phyloP scores from a whole-genome alignment of 2,888 invertebrate species.

The Xestia xanthographa region DNA sequence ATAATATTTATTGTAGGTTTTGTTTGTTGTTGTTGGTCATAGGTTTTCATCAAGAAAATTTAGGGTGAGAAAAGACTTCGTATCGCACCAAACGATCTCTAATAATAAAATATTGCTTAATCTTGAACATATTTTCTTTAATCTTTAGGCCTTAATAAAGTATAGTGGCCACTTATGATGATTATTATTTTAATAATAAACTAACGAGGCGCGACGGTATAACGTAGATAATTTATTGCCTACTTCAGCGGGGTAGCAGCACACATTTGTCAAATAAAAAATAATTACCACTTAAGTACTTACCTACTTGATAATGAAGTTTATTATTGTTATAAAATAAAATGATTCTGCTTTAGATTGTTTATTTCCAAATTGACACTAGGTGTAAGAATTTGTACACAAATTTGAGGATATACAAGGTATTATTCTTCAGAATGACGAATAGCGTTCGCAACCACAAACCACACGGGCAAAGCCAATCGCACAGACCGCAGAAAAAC shows the following conservation, averaged over 20 bases:
- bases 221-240: slow-evolving; percentile 14
- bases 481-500: neutral
- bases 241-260: neutral
- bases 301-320: neutral
- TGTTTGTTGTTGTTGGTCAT: too few species aligned
- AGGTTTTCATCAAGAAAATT: neutral
- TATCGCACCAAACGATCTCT: neutral
- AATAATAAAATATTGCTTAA: neutral
- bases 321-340: neutral
- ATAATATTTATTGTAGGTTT: too few species aligned
- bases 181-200: slow-evolving; percentile 12
- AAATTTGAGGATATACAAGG: neutral
- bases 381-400: neutral
- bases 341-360: neutral
- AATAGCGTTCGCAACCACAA: neutral
- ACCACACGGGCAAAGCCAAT: neutral
- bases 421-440: neutral
- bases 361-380: neutral
- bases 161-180: slow-evolving; percentile 2
- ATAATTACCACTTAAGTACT: neutral
- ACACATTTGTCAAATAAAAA: slow-evolving; percentile 13
- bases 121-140: neutral
- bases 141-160: slow-evolving; percentile 2
- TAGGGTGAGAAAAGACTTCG: neutral
- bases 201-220: neutral